phyloP scores from a whole-genome alignment of 2,113 vertebrate genomes.

The Psittacula cyanocephala region DNA sequence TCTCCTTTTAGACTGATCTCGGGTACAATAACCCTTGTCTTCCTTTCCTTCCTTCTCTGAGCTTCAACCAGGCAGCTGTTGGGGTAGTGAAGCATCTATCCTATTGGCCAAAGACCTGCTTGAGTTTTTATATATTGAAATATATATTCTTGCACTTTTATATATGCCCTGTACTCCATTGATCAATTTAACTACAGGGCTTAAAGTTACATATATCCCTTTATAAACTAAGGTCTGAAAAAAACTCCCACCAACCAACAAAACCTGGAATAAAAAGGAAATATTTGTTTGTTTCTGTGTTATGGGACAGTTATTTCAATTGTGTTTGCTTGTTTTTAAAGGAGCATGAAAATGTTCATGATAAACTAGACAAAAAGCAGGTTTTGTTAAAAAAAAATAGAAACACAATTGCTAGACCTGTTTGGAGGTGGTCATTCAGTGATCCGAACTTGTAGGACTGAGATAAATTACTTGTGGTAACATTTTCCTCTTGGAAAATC shows the following conservation, averaged over 20 bases:
- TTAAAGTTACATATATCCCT: neutral
- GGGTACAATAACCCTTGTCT: neutral
- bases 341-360: neutral
- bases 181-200: neutral
- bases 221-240: neutral
- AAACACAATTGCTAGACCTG: slow-evolving; percentile 37
- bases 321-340: neutral
- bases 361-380: neutral
- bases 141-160: neutral
- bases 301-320: neutral
- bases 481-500: slow-evolving; percentile 82
- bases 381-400: slow-evolving; percentile 60
- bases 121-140: neutral
- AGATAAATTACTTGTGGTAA: slow-evolving; percentile 79
- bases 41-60: neutral
- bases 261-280: neutral
- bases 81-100: neutral
- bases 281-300: neutral
- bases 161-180: neutral
- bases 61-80: neutral
- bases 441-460: slow-evolving; percentile 69
- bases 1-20: neutral
- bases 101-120: neutral
- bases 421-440: slow-evolving; percentile 73
- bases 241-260: neutral